These are phyloP conservation scores for Coenonympha arcania DNA, from an alignment of 2,888 invertebrate genomes.

Conservation along the genomic window DNA sequence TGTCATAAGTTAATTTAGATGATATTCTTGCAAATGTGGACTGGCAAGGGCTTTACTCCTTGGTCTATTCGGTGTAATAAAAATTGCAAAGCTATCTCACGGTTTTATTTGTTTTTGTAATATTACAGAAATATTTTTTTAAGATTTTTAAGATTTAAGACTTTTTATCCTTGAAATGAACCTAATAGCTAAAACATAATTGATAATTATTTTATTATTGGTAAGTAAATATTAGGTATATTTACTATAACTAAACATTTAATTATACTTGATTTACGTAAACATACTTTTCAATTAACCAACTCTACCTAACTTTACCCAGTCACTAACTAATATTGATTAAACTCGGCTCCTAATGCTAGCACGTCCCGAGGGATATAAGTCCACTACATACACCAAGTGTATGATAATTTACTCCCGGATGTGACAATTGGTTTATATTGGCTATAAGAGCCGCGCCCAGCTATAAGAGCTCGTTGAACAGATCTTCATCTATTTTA, in stretches of 20 bases:
- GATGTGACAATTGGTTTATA: conserved; percentile 63
- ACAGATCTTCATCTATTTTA: conserved; percentile 33
- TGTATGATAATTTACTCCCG: conserved; percentile 32
- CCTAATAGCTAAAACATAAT: too few relatives aligned
- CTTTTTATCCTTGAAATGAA: too few relatives aligned
- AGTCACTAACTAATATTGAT: conserved; percentile 34
- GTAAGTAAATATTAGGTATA: too few relatives aligned
- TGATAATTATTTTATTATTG: too few relatives aligned
- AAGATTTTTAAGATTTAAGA: too few relatives aligned
- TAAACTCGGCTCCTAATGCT: conserved; percentile 30
- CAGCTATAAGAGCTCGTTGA: conserved; percentile 35
- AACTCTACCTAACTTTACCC: too few relatives aligned
- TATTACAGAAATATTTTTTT: too few relatives aligned
- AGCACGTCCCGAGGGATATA: conserved; percentile 32
- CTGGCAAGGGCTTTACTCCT: not conserved
- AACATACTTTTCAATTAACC: too few relatives aligned
- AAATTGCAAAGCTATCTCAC: too few relatives aligned
- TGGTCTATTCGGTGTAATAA: not conserved
- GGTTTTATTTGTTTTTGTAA: too few relatives aligned
- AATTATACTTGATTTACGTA: too few relatives aligned
- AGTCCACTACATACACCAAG: conserved; percentile 31
- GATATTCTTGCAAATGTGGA: not conserved
- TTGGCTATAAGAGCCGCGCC: conserved; percentile 52
- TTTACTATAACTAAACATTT: too few relatives aligned
- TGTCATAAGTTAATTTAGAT: not conserved